Base-by-base conservation (phyloP, 2,113 vertebrate genomes). In the Cepphus grylle region DNA sequence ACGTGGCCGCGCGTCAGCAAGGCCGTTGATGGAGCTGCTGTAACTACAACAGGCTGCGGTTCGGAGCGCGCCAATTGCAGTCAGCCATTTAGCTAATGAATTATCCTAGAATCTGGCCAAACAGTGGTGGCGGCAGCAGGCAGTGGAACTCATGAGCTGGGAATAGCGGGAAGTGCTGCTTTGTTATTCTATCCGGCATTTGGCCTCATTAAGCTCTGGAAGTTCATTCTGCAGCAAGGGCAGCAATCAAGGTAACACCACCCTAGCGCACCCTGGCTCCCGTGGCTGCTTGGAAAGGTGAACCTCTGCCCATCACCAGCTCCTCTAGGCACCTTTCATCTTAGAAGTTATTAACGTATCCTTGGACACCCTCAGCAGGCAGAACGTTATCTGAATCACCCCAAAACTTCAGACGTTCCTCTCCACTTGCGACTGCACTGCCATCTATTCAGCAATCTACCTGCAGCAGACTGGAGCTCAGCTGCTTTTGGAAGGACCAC, bases 1-100 rank as follows among this genome's bases (percentile, higher is more conserved):
- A 47, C 0, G 1, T 4, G 12, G 27, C 15, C 16, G 1, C 1
- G 2, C 12, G 45, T 36, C 30, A 1, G 20, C 4, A 2, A 47
- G 36, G n/a, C 30, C 4, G 0, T 5, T 36, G 59, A 15, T 8
- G 63, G 73, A 66, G n/a, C 23, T 45, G 43, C 76, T 9, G 9
- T 11, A 25, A 34, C 0, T 1, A 65, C 9, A 10, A 16, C 18
- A 5, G 19, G 9, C 30, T 27, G 22, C 4, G 2, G 19, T n/a
- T 77, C 8, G 1, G 52, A 59, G 40, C n/a, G 47, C 1, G 5
- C 11, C 55, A 29, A 3, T 63, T 62, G 40, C 2, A 0, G 11
- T 12, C 40, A 8, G 56, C 8, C 15, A 0, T 56, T 71, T 42
- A 1, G 0, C 14, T 8, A 5, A 67, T 21, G 47, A 58, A 17